Conservation (phyloP, 2,888 invertebrate genomes). For the Desoria tigrina region DNA sequence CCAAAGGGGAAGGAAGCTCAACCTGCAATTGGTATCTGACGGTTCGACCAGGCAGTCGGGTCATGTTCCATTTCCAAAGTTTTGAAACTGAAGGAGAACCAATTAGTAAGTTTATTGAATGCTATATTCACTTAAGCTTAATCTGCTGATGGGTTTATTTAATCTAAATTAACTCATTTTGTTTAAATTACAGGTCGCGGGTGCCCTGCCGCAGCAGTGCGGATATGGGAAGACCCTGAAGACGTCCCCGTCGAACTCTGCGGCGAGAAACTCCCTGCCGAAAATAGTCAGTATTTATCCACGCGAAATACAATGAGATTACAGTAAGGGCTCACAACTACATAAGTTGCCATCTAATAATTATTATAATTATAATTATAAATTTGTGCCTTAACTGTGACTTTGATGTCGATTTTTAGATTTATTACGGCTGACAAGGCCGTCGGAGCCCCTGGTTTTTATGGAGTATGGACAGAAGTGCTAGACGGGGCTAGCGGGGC, state of each 20-base stretch:
- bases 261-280: slow-evolving; percentile 74
- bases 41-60: slow-evolving; percentile 79
- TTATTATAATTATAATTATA: too few relatives aligned
- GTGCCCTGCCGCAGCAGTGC: slow-evolving; percentile 85
- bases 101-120: slow-evolving; percentile 64
- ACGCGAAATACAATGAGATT: slow-evolving; percentile 82
- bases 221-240: slow-evolving; percentile 82
- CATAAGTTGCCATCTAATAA: too few relatives aligned
- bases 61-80: slow-evolving; percentile 86
- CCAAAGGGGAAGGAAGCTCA: slow-evolving; percentile 75
- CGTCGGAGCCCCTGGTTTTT: slow-evolving; percentile 89
- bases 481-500: slow-evolving; percentile 55
- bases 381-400: too few relatives aligned
- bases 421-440: slow-evolving; percentile 94
- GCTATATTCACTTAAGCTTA: not conserved
- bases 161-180: slow-evolving; percentile 3
- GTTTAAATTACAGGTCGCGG: slow-evolving; percentile 68
- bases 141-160: not conserved
- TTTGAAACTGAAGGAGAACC: slow-evolving; percentile 94
- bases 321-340: slow-evolving; percentile 63
- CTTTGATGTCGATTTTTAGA: too few relatives aligned
- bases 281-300: slow-evolving; percentile 82
- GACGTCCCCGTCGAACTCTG: slow-evolving; percentile 84
- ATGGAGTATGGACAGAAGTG: slow-evolving; percentile 93
- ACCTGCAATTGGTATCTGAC: slow-evolving; percentile 97